Percentiles rank a stretch among this genome's conserved stretches.
Conservation (phyloP, 2,797 vertebrate species). For the Hippopotamyrus pictus region DNA sequence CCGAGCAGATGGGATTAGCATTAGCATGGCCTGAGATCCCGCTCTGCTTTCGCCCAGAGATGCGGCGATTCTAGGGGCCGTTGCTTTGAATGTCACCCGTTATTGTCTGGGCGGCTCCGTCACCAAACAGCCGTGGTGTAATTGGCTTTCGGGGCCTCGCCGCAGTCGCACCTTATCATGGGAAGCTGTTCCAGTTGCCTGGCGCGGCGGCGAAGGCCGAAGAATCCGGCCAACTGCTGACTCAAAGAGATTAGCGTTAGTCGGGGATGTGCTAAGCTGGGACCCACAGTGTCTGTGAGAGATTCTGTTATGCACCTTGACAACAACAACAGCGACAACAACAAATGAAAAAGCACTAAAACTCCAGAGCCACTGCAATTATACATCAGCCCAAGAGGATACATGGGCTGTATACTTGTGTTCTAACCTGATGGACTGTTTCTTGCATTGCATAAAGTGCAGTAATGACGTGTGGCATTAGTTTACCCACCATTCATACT, state of each 20-base stretch:
- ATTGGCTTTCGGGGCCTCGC: constrained; percentile 70
- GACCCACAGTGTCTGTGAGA: not conserved
- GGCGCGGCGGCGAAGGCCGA: constrained; percentile 35
- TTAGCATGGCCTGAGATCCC: constrained; percentile 61
- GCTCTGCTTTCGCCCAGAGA: constrained; percentile 55
- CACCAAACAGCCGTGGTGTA: constrained; percentile 57
- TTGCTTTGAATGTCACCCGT: constrained; percentile 63
- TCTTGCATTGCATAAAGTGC: not conserved
- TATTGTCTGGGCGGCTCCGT: constrained; percentile 66
- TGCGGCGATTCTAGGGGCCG: constrained; percentile 50
- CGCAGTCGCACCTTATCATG: constrained; percentile 61
- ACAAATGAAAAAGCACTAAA: not conserved
- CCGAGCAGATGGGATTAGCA: constrained; percentile 73
- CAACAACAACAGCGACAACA: not conserved
- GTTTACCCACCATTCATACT: not conserved
- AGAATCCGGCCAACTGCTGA: constrained; percentile 50
- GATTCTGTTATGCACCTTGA: not conserved
- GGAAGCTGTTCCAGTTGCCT: constrained; percentile 53
- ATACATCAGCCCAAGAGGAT: not conserved
- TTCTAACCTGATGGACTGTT: not conserved
- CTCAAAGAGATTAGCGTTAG: constrained; percentile 41
- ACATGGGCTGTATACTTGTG: not conserved
- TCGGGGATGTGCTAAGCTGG: not conserved
- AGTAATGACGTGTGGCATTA: not conserved
- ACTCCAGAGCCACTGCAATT: not conserved